phyloP scores from a whole-genome alignment of 2,113 vertebrate genomes.

The Trematomus loennbergii region DNA sequence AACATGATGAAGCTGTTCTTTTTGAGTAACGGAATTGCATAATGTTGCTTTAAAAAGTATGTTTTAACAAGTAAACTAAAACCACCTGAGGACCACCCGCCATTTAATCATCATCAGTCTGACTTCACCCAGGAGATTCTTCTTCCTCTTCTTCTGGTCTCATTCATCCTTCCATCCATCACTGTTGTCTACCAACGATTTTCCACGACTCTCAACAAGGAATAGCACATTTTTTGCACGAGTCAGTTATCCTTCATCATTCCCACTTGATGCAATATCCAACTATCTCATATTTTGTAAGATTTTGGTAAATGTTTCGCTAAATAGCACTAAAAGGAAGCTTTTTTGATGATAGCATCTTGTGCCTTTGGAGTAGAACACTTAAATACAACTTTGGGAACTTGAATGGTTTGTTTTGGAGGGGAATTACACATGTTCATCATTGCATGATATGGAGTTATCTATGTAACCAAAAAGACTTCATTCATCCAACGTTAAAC shows the following conservation, averaged over 20 bases:
- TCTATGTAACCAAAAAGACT: not conserved
- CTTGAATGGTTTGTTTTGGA: not conserved
- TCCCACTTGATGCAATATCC: not conserved
- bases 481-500: not conserved
- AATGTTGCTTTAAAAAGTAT: too few species aligned
- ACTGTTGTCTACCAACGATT: not conserved
- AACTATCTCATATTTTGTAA: not conserved
- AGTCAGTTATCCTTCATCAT: not conserved
- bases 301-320: not conserved
- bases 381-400: not conserved
- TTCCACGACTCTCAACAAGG: not conserved
- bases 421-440: not conserved
- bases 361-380: not conserved
- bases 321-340: not conserved
- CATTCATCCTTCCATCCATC: slow-evolving; percentile 13
- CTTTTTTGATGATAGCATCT: too few species aligned
- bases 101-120: slow-evolving; percentile 14
- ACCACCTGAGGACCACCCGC: slow-evolving; percentile 14
- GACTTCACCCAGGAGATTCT: not conserved
- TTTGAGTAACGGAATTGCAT: too few species aligned
- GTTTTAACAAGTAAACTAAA: not conserved
- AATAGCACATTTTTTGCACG: not conserved
- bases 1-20: too few species aligned
- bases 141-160: not conserved
- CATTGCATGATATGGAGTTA: not conserved